Evolutionary conservation across 1,140 invertebrate genomes (phyloP).

Genomic region (Aphelenchoides fujianensis): DNA sequence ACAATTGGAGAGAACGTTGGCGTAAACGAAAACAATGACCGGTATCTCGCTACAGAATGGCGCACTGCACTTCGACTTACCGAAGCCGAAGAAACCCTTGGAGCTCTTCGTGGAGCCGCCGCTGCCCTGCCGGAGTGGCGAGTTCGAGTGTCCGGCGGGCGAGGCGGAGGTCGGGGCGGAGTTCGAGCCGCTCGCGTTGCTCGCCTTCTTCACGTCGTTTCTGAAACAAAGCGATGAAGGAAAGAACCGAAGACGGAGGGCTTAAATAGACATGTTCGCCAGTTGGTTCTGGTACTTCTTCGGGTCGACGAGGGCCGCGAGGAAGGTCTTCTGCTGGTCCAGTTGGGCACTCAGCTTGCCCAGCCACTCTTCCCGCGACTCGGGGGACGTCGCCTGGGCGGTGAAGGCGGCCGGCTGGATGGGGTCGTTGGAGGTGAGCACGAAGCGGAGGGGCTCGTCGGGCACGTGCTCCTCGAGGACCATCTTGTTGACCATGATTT

Average conservation of each 20-base stretch:
- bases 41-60: too few relatives aligned
- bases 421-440: conserved; percentile 55
- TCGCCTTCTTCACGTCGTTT: conserved; percentile 4
- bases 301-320: conserved; percentile 59
- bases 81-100: conserved; percentile 5
- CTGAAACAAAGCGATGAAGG: conserved; percentile 2
- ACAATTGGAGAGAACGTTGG: too few relatives aligned
- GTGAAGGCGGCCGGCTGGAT: conserved; percentile 51
- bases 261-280: conserved; percentile 22
- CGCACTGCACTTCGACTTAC: too few relatives aligned
- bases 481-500: conserved; percentile 78
- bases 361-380: conserved; percentile 61
- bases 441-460: conserved; percentile 57
- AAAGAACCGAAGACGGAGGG: neutral
- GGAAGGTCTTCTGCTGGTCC: conserved; percentile 57
- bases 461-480: conserved; percentile 47
- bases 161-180: conserved; percentile 8
- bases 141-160: conserved; percentile 7
- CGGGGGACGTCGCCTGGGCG: conserved; percentile 44
- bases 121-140: conserved; percentile 16
- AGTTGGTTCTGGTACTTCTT: conserved; percentile 55
- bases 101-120: neutral
- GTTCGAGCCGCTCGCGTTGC: neutral
- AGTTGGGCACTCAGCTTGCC: conserved; percentile 48
- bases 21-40: too few relatives aligned